These are phyloP conservation scores for Acanthoscelides obtectus DNA, from an alignment of 2,888 invertebrate genomes.

Conservation along the genomic window DNA sequence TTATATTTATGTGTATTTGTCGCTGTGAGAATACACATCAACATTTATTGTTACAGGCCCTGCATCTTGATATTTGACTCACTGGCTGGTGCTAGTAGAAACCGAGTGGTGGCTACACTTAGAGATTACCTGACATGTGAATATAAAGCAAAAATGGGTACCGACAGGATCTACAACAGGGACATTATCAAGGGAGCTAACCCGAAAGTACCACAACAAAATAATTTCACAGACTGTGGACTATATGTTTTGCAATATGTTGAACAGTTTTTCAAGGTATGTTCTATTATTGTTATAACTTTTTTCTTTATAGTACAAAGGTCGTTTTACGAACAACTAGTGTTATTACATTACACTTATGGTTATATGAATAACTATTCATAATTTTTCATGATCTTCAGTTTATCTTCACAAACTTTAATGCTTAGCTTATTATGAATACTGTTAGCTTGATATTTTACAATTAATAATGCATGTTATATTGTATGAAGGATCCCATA, in stretches of 20 bases:
- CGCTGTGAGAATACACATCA: too few relatives aligned
- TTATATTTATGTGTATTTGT: too few relatives aligned
- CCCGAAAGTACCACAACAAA: constrained; percentile 95
- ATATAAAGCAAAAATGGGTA: constrained; percentile 65
- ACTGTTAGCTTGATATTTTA: too few relatives aligned
- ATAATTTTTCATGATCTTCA: too few relatives aligned
- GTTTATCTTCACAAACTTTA: too few relatives aligned
- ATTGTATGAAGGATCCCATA: constrained; percentile 84
- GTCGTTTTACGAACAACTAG: too few relatives aligned
- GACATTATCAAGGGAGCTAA: constrained; percentile 80
- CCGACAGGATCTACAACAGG: constrained; percentile 68
- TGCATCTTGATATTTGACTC: constrained; percentile 96
- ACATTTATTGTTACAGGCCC: constrained; percentile 60
- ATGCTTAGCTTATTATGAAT: too few relatives aligned
- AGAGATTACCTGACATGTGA: constrained; percentile 89
- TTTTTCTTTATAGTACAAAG: too few relatives aligned
- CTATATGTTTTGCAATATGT: constrained; percentile 93
- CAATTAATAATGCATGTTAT: too few relatives aligned
- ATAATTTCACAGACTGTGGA: constrained; percentile 96
- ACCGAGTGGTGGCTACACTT: constrained; percentile 81
- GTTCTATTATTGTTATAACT: neutral
- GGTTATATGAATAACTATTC: too few relatives aligned
- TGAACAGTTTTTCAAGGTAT: constrained; percentile 88
- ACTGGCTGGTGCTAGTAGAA: constrained; percentile 74
- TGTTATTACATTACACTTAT: constrained; percentile 6